phyloP scores from a whole-genome alignment of 1,140 invertebrate genomes.

The Panagrolaimus sp. region DNA sequence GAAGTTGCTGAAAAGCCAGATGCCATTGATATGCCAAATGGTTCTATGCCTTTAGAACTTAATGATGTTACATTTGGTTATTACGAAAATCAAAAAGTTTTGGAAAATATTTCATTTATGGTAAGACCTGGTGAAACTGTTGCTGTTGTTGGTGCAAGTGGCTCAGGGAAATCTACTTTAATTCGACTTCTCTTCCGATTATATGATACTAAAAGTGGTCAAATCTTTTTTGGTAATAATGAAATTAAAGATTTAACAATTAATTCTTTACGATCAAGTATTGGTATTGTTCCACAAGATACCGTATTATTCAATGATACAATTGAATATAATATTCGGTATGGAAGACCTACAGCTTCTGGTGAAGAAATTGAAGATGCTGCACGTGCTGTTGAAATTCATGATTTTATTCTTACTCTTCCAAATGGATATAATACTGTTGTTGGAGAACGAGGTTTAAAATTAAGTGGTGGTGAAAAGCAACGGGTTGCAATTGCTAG shows the following conservation, averaged over 20 bases:
- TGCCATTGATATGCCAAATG: constrained; percentile 70
- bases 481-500: not conserved
- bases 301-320: constrained; percentile 58
- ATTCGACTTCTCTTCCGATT: constrained; percentile 60
- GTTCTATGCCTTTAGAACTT: constrained; percentile 66
- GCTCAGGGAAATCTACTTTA: constrained; percentile 61
- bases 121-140: constrained; percentile 60
- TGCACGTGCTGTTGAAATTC: not conserved
- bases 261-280: constrained; percentile 41
- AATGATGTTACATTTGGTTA: not conserved
- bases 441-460: not conserved
- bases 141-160: constrained; percentile 62
- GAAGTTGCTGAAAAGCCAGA: constrained; percentile 70
- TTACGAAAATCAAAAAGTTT: not conserved
- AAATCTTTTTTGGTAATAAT: constrained; percentile 39
- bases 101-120: constrained; percentile 20
- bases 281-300: constrained; percentile 59
- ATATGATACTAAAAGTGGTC: constrained; percentile 57
- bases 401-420: constrained; percentile 1
- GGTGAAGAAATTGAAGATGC: not conserved
- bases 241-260: constrained; percentile 30
- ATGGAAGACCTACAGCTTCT: not conserved
- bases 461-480: not conserved
- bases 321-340: constrained; percentile 54
- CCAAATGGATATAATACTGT: not conserved